Conservation (phyloP, 1,140 invertebrate genomes). For the Neocloeon triangulifer region DNA sequence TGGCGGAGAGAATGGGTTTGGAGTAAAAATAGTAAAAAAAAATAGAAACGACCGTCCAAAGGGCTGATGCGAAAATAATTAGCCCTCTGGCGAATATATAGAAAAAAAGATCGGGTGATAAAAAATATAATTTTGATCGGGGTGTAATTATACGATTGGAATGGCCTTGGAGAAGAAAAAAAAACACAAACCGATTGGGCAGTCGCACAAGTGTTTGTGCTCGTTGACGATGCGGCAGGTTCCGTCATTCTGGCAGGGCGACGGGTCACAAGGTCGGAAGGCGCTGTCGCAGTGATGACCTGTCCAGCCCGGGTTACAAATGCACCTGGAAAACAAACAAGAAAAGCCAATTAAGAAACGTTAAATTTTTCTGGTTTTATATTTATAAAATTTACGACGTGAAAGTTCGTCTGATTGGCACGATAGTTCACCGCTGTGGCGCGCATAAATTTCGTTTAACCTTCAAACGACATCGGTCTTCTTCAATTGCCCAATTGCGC, state of each 20-base stretch:
- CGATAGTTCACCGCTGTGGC: too few species aligned
- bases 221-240: constrained; percentile 48
- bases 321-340: constrained; percentile 44
- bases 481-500: too few species aligned
- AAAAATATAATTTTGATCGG: not conserved
- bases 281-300: constrained; percentile 74
- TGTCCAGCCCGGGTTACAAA: constrained; percentile 69
- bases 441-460: too few species aligned
- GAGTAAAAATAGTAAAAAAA: too few species aligned
- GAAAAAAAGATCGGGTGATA: not conserved
- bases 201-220: constrained; percentile 63
- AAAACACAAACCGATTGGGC: constrained; percentile 37
- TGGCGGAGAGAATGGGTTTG: too few species aligned
- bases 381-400: too few species aligned
- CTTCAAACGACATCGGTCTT: too few species aligned
- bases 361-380: too few species aligned
- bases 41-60: too few species aligned
- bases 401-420: too few species aligned
- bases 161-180: not conserved
- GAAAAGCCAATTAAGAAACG: constrained; percentile 2
- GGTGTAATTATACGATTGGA: not conserved
- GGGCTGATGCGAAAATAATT: too few species aligned
- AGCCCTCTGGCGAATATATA: not conserved
- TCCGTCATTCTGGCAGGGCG: constrained; percentile 74
- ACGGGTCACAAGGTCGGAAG: constrained; percentile 76